These are phyloP conservation scores for Agonum fuliginosum DNA, from an alignment of 2,888 invertebrate species.

Conservation along the genomic window DNA sequence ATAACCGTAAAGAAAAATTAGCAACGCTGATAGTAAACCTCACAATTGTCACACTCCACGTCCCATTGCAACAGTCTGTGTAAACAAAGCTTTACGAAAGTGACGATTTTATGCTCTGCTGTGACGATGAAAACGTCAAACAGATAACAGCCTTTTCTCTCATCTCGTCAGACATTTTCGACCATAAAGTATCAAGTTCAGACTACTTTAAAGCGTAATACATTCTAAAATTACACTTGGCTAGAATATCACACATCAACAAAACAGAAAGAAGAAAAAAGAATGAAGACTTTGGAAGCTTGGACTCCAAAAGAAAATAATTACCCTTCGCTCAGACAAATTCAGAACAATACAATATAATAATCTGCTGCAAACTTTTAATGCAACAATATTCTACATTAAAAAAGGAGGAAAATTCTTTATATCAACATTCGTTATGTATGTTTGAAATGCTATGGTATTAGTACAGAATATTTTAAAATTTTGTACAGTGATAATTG, in stretches of 20 bases:
- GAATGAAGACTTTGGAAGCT: neutral
- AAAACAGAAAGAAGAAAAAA: neutral
- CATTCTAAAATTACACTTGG: slow-evolving; percentile 37
- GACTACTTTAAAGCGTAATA: slow-evolving; percentile 22
- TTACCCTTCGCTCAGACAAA: no score
- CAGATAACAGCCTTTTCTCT: neutral
- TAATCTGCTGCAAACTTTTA: no score
- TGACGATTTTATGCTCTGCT: slow-evolving; percentile 8
- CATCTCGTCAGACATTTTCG: slow-evolving; percentile 16
- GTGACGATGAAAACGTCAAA: slow-evolving; percentile 5
- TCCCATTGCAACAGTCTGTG: slow-evolving; percentile 18
- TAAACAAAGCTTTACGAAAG: slow-evolving; percentile 21
- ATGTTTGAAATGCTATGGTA: no score
- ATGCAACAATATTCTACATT: no score
- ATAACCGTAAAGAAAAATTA: slow-evolving; percentile 22
- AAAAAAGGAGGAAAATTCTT: no score
- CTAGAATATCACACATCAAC: slow-evolving; percentile 5
- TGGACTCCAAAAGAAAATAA: neutral
- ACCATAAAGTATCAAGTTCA: slow-evolving; percentile 40
- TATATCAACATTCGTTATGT: no score
- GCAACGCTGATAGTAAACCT: slow-evolving; percentile 5
- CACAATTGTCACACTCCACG: slow-evolving; percentile 11
- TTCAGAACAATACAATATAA: no score
- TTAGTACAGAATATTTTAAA: no score
- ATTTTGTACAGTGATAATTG: no score